Percentiles rank a stretch among this genome's conserved stretches.
These are phyloP conservation scores for Pycnonotus jocosus DNA, from an alignment of 2,113 vertebrate species.

Conservation along the genomic window DNA sequence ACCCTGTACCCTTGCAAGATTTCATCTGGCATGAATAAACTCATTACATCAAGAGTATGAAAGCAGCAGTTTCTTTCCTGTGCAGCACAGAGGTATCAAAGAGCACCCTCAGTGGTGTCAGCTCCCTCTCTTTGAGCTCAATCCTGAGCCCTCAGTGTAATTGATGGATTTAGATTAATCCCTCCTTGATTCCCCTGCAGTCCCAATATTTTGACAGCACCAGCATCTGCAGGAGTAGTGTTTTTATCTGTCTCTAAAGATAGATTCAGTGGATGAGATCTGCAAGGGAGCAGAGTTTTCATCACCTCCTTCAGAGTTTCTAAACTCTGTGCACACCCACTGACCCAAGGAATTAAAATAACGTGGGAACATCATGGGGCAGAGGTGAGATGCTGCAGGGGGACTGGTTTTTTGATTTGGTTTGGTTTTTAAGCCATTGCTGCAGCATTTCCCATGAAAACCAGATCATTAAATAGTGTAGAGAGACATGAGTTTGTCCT, in stretches of 20 bases:
- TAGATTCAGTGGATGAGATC: not conserved
- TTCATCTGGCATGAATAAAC: not conserved
- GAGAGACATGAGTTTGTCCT: not conserved
- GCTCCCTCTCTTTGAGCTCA: not conserved
- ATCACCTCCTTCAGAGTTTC: not conserved
- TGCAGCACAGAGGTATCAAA: not conserved
- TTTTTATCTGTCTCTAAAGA: not conserved
- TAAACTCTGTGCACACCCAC: not conserved
- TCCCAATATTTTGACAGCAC: not conserved
- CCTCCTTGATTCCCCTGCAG: not conserved
- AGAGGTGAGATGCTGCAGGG: not conserved
- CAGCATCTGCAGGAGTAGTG: not conserved
- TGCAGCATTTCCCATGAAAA: not conserved
- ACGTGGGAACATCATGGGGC: accelerated
- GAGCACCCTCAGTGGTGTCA: not conserved
- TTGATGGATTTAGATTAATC: not conserved
- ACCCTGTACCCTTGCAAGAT: not conserved
- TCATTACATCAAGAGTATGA: not conserved
- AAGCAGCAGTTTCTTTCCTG: not conserved
- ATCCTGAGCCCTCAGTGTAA: not conserved
- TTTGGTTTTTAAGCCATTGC: not conserved
- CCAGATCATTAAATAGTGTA: accelerated
- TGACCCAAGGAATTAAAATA: not conserved
- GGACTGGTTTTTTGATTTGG: not conserved
- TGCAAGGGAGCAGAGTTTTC: not conserved